Evolutionary conservation across 2,797 vertebrate genomes (phyloP), one percentile per base, ranked within the genome.

Genomic region (Varecia variegata): DNA sequence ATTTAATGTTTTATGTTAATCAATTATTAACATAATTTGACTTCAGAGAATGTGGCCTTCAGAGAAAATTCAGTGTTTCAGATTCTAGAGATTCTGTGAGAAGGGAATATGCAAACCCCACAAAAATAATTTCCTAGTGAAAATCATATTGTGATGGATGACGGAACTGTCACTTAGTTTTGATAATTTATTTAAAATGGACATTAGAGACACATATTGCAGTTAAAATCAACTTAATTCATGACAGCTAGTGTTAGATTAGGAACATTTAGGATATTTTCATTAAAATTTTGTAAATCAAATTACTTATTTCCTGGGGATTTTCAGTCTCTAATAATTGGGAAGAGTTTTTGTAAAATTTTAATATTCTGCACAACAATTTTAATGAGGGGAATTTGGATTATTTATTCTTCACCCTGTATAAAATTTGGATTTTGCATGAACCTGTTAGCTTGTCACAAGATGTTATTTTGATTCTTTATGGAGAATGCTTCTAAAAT

Each of bases 401-500:
- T 93, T 94, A 88, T 30, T 95, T 92, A 74, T 95, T 93, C 23
- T 92, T 85, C 12, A 92, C 0, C 27, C 20, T 94, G 25, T 15
- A 30, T 90, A 92, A 76, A 82, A 73, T 32, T 68, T 32, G 6
- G 30, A 30, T 68, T 95, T 95, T 96, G n/a, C 17, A 70, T 74
- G 71, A 93, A 82, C 12, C 15, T 83, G 1, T 90, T 74, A 83
- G 50, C 38, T 92, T 97, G 32, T 47, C 60, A 40, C 17, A 90
- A 87, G 76, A 90, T 0, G 21, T 76, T 92, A 86, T 90, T 93
- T 96, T 93, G n/a, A 80, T 76, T 87, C 45, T 88, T 95, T 86
- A 76, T 67, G 70, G 47, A 86, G 27, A 67, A 85, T 83, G 38
- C 11, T 85, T 95, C 50, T 82, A 45, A 90, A 96, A 93, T 83